Percentiles rank a stretch among this genome's conserved stretches.
phyloP scores from a whole-genome alignment of 2,113 vertebrate genomes.

The Apeltes quadracus region DNA sequence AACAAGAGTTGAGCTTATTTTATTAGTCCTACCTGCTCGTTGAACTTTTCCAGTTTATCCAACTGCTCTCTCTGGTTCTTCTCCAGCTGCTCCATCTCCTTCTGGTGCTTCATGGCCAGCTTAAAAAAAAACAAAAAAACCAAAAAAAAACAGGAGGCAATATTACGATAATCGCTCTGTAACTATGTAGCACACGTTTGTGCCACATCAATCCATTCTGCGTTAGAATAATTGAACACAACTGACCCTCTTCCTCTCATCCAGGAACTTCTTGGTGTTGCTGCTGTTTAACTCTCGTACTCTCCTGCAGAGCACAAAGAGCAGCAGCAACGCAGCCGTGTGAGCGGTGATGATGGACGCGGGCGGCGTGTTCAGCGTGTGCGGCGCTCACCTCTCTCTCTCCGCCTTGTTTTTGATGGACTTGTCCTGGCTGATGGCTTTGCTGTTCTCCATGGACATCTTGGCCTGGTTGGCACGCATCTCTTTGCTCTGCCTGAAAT shows the following conservation, averaged over 20 bases:
- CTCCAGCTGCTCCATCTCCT: slow-evolving; percentile 96
- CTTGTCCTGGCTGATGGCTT: slow-evolving; percentile 99
- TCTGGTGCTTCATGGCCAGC: slow-evolving; percentile 97
- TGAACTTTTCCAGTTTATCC: slow-evolving; percentile 96
- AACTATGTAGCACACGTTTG: background rate
- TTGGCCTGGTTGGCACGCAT: slow-evolving; percentile 98
- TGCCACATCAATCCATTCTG: background rate
- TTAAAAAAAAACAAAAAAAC: slow-evolving; percentile 55
- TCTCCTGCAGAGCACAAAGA: slow-evolving; percentile 81
- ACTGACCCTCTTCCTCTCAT: slow-evolving; percentile 96
- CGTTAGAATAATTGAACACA: too few species aligned
- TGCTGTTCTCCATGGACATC: slow-evolving; percentile 98
- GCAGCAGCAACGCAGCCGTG: background rate
- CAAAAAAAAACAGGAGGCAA: too few species aligned
- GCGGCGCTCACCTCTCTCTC: slow-evolving; percentile 88
- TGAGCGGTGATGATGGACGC: too few species aligned
- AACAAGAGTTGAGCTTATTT: background rate
- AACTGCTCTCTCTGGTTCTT: slow-evolving; percentile 95
- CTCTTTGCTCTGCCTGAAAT: slow-evolving; percentile 93
- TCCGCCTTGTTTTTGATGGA: slow-evolving; percentile 99
- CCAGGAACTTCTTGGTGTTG: slow-evolving; percentile 99
- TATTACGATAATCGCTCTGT: background rate
- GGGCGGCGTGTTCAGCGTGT: too few species aligned
- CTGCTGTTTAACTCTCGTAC: slow-evolving; percentile 97
- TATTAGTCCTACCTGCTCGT: slow-evolving; percentile 91